A percentile compares a stretch with the other conserved stretches of the same genome.
Conservation (phyloP, 30 jellyfish, hydroid and myxozoan species). For the Cassiopea xamachana region DNA sequence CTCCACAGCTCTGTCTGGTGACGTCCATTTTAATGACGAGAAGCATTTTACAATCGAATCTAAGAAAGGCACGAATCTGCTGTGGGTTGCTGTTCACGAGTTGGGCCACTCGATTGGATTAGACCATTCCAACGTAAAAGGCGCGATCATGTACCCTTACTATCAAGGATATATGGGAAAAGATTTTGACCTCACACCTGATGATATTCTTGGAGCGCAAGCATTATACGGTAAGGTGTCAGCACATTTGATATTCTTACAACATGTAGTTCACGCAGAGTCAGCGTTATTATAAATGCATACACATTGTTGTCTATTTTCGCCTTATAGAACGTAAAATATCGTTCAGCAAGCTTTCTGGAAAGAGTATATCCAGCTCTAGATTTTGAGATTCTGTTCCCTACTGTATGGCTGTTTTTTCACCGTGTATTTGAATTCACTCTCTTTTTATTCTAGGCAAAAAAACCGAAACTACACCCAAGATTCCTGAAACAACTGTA, state of each 20-base stretch:
- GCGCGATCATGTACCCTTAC: conserved; percentile 93
- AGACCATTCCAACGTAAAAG: conserved; percentile 80
- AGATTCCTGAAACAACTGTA: conserved; percentile 6
- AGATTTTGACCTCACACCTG: conserved; percentile 76
- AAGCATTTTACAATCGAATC: conserved; percentile 67
- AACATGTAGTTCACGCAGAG: too few species aligned
- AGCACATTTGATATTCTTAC: not conserved
- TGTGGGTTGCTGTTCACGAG: conserved; percentile 95
- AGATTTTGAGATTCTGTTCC: too few species aligned
- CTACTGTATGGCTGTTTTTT: too few species aligned
- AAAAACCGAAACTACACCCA: not conserved
- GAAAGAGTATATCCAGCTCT: too few species aligned
- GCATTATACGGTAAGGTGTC: conserved; percentile 81
- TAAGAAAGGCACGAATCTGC: conserved; percentile 65
- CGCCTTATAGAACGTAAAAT: too few species aligned
- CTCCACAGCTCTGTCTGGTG: conserved; percentile 84
- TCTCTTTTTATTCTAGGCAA: conserved; percentile 6
- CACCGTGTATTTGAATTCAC: not conserved
- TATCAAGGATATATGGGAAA: conserved; percentile 59
- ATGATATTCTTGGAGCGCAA: conserved; percentile 88
- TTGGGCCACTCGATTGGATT: conserved; percentile 88
- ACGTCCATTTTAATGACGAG: conserved; percentile 95
- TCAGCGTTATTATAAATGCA: too few species aligned
- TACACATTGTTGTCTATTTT: too few species aligned
- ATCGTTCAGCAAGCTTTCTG: too few species aligned